A percentile compares a stretch with the other conserved stretches of the same genome.
These are phyloP conservation scores for Hycleus phaleratus DNA, from an alignment of 1,140 invertebrate genomes.

Conservation along the genomic window DNA sequence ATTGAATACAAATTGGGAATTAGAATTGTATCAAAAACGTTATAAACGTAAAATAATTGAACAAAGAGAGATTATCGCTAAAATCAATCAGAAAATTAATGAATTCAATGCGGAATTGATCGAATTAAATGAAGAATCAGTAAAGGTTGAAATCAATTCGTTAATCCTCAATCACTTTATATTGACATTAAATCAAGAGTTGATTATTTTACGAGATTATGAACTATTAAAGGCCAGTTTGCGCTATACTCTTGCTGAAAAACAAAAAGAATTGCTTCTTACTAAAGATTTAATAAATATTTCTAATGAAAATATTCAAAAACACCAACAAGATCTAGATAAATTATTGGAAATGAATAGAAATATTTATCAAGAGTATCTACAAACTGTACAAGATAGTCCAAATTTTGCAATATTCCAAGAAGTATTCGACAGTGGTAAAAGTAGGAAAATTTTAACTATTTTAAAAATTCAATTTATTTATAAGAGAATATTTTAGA, in stretches of 20 bases:
- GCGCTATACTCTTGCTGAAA: constrained; percentile 21
- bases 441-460: no score
- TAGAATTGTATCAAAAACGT: constrained; percentile 24
- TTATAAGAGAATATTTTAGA: no score
- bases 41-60: constrained; percentile 45
- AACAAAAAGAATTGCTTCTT: no score
- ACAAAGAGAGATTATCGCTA: constrained; percentile 53
- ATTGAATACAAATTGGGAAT: constrained; percentile 28
- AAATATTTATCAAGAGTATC: no score
- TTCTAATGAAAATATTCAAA: no score
- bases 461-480: no score
- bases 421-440: no score
- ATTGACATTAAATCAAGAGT: constrained; percentile 70
- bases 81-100: constrained; percentile 50
- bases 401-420: no score
- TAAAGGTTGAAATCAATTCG: constrained; percentile 53
- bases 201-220: constrained; percentile 66
- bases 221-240: constrained; percentile 63
- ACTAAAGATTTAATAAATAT: no score
- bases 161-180: constrained; percentile 58
- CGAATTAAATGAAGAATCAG: constrained; percentile 52
- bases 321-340: no score
- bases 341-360: no score
- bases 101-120: constrained; percentile 60
- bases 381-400: no score